Percentiles rank a stretch among this genome's conserved stretches.
Evolutionary conservation across 2,888 invertebrate genomes (phyloP).

Genomic region (Nysson spinosus): DNA sequence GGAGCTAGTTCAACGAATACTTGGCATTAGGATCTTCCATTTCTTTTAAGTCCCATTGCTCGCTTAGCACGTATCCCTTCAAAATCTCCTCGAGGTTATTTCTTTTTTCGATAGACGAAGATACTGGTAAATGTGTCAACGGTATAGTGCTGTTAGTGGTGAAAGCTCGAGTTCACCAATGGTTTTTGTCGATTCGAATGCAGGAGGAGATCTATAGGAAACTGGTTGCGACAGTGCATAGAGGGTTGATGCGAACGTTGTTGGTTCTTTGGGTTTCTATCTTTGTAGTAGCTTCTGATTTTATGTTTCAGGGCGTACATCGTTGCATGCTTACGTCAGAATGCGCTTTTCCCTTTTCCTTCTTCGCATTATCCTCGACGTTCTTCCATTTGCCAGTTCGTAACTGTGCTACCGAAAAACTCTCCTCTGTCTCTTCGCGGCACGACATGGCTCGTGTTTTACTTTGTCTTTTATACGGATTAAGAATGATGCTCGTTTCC

Average conservation of each 20-base stretch:
- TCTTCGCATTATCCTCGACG: too few relatives aligned
- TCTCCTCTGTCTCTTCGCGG: not conserved
- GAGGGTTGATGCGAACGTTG: not conserved
- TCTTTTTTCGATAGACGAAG: not conserved
- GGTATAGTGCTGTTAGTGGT: slow-evolving; percentile 4
- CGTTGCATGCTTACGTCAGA: not conserved
- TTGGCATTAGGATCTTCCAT: not conserved
- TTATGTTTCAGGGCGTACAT: not conserved
- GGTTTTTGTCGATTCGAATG: slow-evolving; percentile 6
- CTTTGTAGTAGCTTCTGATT: not conserved
- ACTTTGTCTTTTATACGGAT: too few relatives aligned
- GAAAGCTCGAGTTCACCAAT: slow-evolving; percentile 1
- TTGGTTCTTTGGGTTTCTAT: not conserved
- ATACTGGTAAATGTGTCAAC: slow-evolving; percentile 6
- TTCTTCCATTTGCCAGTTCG: not conserved
- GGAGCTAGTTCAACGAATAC: not conserved
- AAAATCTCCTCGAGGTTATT: not conserved
- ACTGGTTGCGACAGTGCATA: slow-evolving; percentile 2
- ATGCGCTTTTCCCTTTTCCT: not conserved
- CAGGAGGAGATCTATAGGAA: slow-evolving; percentile 3
- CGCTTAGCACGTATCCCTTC: slow-evolving; percentile 1
- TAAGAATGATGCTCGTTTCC: too few relatives aligned
- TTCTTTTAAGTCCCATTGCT: slow-evolving; percentile 12
- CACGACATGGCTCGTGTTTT: too few relatives aligned
- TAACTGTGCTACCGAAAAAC: not conserved